These are phyloP conservation scores for Argynnis bischoffii DNA, from an alignment of 2,888 invertebrate species.

Conservation along the genomic window DNA sequence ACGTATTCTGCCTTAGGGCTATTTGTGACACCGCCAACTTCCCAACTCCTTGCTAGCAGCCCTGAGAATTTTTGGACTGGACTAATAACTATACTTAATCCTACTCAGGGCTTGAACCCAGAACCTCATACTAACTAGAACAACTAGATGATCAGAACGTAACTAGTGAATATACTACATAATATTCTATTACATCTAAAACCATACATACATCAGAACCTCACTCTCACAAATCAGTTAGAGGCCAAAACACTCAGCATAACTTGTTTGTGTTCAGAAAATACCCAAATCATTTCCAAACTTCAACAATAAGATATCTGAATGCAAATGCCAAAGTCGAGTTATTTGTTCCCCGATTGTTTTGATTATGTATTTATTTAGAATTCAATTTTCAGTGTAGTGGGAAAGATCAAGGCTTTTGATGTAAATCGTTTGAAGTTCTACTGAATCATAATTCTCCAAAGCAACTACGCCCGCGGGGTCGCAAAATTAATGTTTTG, in stretches of 20 bases:
- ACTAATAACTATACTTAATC: no score
- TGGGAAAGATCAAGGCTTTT: slow-evolving; percentile 15
- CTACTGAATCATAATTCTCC: not conserved
- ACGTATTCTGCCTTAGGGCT: no score
- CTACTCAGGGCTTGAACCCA: no score
- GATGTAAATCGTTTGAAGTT: slow-evolving; percentile 18
- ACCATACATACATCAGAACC: no score
- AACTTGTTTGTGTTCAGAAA: slow-evolving; percentile 16
- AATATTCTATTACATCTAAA: no score
- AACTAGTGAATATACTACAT: no score
- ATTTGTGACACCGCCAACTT: no score
- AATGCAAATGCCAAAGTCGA: slow-evolving; percentile 16
- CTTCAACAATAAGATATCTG: slow-evolving; percentile 20
- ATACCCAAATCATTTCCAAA: slow-evolving; percentile 15
- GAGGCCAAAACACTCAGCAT: not conserved
- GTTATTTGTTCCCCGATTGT: slow-evolving; percentile 18
- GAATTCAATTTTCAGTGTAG: slow-evolving; percentile 10
- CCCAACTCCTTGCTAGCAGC: no score
- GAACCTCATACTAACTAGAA: no score
- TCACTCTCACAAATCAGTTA: not conserved
- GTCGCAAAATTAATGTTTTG: not conserved
- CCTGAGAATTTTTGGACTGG: no score
- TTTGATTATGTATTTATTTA: slow-evolving; percentile 15
- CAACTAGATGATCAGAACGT: no score
- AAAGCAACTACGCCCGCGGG: not conserved